Evolutionary conservation across 2,113 vertebrate genomes (phyloP).

Genomic region (Prunella fulvescens): DNA sequence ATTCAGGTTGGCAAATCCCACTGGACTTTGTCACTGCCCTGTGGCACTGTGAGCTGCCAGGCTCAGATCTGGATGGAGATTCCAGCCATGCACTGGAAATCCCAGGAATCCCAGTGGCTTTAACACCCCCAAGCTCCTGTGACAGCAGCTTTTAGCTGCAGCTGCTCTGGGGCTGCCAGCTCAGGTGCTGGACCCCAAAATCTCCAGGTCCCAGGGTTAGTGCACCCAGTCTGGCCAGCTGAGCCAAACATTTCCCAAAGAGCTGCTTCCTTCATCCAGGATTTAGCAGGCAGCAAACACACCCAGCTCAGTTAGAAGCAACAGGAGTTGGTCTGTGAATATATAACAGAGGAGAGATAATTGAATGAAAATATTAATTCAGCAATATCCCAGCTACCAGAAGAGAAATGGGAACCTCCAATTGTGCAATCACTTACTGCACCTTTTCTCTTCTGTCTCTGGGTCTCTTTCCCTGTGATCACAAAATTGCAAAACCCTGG

Average conservation of each 20-base stretch:
- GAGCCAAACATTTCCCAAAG: background rate
- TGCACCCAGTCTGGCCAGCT: background rate
- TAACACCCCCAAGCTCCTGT: background rate
- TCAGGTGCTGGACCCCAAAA: background rate
- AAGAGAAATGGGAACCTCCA: background rate
- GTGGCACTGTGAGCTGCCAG: background rate
- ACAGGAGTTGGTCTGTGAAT: background rate
- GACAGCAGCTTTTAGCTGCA: background rate
- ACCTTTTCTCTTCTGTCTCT: background rate
- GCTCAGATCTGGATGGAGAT: background rate
- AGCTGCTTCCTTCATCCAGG: background rate
- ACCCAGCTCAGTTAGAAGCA: background rate
- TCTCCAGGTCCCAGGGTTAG: accelerated
- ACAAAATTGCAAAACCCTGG: background rate
- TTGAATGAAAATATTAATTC: conserved; percentile 3
- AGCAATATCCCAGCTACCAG: background rate
- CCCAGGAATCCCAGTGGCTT: background rate
- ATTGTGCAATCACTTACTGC: background rate
- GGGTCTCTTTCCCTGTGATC: background rate
- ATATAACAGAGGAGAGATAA: background rate
- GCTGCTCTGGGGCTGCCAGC: background rate
- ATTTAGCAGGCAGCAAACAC: background rate
- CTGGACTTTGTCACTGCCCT: accelerated
- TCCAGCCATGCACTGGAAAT: background rate
- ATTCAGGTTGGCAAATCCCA: background rate